Percentiles rank a stretch among this genome's conserved stretches.
Conservation (phyloP, 2,888 invertebrate species). For the Drosophila cognata region DNA sequence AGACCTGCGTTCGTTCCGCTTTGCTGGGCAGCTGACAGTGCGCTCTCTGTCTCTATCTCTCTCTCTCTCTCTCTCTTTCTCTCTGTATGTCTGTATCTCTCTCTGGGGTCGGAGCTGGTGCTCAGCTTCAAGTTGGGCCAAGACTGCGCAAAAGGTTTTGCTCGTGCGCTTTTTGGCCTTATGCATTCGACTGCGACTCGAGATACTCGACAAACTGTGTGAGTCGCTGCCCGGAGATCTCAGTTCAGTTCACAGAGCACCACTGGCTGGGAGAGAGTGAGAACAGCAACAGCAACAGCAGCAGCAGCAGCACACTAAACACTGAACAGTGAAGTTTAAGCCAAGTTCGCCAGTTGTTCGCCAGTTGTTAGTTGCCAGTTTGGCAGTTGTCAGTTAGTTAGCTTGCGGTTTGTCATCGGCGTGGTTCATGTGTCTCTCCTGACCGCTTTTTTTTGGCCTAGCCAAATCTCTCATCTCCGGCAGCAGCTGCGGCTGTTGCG, state of each 20-base stretch:
- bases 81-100: conserved; percentile 19
- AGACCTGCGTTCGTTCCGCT: conserved; percentile 74
- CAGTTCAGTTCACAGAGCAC: conserved; percentile 35
- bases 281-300: conserved; percentile 12
- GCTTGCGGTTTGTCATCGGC: conserved; percentile 76
- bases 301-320: conserved; percentile 13
- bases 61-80: conserved; percentile 13
- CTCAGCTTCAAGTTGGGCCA: conserved; percentile 48
- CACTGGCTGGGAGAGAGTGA: conserved; percentile 10
- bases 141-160: conserved; percentile 76
- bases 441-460: conserved; percentile 23
- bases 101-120: conserved; percentile 42
- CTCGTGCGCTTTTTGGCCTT: conserved; percentile 74
- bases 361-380: conserved; percentile 41
- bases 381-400: conserved; percentile 64
- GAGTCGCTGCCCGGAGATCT: conserved; percentile 23
- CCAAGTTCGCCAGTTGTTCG: conserved; percentile 49
- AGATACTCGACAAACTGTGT: conserved; percentile 2
- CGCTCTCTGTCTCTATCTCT: conserved; percentile 16
- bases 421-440: conserved; percentile 66
- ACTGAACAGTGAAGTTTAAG: conserved; percentile 42
- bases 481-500: conserved; percentile 48
- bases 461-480: conserved; percentile 49
- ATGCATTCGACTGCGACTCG: conserved; percentile 59
- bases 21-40: conserved; percentile 72